A percentile compares a stretch with the other conserved stretches of the same genome.
Evolutionary conservation across 2,888 invertebrate genomes (phyloP).

Genomic region (Cosmia pyralina): DNA sequence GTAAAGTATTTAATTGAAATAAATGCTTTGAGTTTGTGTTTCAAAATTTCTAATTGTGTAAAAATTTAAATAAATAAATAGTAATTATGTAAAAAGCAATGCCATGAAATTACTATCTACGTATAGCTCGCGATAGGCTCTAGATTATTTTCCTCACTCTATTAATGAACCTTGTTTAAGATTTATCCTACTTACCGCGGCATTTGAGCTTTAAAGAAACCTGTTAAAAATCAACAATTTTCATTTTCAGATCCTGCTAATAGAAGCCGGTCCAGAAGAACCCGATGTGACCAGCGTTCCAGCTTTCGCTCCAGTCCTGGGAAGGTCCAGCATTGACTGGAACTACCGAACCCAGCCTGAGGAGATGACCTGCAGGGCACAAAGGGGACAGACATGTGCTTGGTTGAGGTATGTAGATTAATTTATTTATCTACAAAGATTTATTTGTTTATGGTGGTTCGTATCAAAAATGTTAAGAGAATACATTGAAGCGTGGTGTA

Average conservation of each 20-base stretch:
- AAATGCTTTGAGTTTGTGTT: background rate
- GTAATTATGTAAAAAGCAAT: background rate
- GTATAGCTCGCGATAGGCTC: background rate
- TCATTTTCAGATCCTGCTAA: constrained; percentile 88
- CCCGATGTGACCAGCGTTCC: constrained; percentile 92
- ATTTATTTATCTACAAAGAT: too few species aligned
- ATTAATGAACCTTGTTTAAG: too few species aligned
- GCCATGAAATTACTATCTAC: background rate
- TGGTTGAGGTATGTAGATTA: constrained; percentile 86
- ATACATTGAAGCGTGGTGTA: too few species aligned
- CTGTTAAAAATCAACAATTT: background rate
- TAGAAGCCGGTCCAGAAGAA: constrained; percentile 93
- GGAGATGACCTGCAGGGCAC: constrained; percentile 90
- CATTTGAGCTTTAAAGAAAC: background rate
- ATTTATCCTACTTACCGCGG: background rate
- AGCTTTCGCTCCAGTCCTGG: constrained; percentile 91
- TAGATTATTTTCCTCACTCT: background rate
- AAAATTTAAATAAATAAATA: background rate
- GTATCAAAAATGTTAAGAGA: too few species aligned
- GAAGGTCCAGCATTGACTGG: constrained; percentile 92
- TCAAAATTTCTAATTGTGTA: background rate
- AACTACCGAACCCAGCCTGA: constrained; percentile 92
- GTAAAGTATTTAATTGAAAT: background rate
- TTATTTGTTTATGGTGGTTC: too few species aligned
- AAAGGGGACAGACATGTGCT: constrained; percentile 89